These are phyloP conservation scores for Trichopoda pennipes DNA, from an alignment of 2,888 invertebrate species.

Conservation along the genomic window DNA sequence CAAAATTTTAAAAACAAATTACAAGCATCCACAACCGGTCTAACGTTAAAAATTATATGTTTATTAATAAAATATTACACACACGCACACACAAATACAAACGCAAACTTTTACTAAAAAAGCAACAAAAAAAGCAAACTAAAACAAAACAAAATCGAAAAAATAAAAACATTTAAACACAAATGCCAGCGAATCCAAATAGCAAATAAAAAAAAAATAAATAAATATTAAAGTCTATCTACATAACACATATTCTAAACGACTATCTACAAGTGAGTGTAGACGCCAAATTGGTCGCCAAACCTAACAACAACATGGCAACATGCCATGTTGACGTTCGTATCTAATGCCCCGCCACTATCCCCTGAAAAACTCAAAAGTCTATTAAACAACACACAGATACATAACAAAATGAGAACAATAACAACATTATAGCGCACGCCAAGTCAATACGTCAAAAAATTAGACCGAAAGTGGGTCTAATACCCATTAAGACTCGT, in stretches of 20 bases:
- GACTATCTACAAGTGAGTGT: slow-evolving; percentile 38
- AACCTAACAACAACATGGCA: slow-evolving; percentile 38
- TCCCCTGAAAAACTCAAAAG: slow-evolving; percentile 13
- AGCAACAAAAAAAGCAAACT: slow-evolving; percentile 19
- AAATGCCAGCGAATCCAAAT: slow-evolving; percentile 48
- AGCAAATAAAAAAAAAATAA: slow-evolving; percentile 21
- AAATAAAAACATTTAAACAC: slow-evolving; percentile 47
- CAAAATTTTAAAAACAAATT: slow-evolving; percentile 43
- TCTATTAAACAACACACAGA: slow-evolving; percentile 13
- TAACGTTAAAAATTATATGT: slow-evolving; percentile 62
- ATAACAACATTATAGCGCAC: slow-evolving; percentile 47
- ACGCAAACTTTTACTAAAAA: background rate
- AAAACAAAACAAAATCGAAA: slow-evolving; percentile 19
- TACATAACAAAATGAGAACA: slow-evolving; percentile 7
- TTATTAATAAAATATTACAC: slow-evolving; percentile 57
- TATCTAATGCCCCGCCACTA: slow-evolving; percentile 13
- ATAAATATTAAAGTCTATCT: slow-evolving; percentile 62
- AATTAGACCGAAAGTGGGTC: slow-evolving; percentile 63
- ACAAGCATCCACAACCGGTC: slow-evolving; percentile 64
- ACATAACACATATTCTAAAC: slow-evolving; percentile 69
- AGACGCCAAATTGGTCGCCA: slow-evolving; percentile 44
- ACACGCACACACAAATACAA: slow-evolving; percentile 31
- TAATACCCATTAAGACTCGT: slow-evolving; percentile 63
- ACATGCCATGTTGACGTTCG: slow-evolving; percentile 50
- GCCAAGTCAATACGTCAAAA: slow-evolving; percentile 51